phyloP scores from a whole-genome alignment of 2,113 vertebrate genomes.

The Pterocles gutturalis region DNA sequence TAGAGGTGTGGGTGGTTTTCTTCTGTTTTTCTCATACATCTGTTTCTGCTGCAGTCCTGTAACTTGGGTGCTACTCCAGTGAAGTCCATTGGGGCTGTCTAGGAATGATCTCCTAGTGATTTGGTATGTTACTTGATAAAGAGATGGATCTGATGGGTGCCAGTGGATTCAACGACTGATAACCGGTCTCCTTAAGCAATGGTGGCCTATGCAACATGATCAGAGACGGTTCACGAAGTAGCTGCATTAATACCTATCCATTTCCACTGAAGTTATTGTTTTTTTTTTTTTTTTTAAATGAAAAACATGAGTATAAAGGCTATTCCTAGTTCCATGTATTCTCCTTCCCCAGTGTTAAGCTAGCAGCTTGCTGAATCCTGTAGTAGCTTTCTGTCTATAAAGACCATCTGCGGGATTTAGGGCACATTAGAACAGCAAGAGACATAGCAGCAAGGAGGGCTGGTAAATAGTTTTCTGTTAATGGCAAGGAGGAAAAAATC shows the following conservation, averaged over 20 bases:
- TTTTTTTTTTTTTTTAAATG: background rate
- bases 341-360: background rate
- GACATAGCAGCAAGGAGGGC: accelerated
- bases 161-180: background rate
- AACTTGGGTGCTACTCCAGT: background rate
- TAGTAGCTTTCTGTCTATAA: background rate
- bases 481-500: background rate
- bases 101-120: background rate
- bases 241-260: background rate
- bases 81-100: background rate
- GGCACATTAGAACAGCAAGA: background rate
- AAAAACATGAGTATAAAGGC: background rate
- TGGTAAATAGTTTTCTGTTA: background rate
- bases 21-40: background rate
- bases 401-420: background rate
- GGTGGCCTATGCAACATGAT: background rate
- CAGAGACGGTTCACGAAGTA: background rate
- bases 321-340: background rate
- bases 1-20: background rate
- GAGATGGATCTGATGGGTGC: background rate
- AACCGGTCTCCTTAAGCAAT: background rate
- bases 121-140: background rate
- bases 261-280: background rate
- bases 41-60: background rate
- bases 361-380: background rate